These are phyloP conservation scores for Pocillopora grandis DNA, from an alignment of 92 coral and sea anemone species.

Conservation along the genomic window DNA sequence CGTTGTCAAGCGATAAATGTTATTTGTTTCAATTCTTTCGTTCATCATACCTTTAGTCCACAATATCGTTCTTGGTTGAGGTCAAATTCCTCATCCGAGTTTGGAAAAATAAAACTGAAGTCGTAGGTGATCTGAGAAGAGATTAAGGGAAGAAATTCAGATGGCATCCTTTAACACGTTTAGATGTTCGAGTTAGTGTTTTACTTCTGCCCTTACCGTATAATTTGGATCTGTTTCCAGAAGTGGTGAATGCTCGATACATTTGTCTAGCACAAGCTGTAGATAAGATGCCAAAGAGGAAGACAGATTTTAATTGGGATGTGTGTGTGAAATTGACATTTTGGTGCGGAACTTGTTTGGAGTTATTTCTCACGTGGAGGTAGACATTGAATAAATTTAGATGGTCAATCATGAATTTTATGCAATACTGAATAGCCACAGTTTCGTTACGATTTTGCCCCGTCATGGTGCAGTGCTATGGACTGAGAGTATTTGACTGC, in stretches of 20 bases:
- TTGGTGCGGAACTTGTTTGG: too few relatives aligned
- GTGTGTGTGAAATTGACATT: too few relatives aligned
- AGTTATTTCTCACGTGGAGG: too few relatives aligned
- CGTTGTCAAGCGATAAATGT: background rate
- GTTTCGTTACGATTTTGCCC: too few relatives aligned
- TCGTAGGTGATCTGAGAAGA: slow-evolving; percentile 63
- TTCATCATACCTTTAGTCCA: slow-evolving; percentile 64
- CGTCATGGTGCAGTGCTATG: too few relatives aligned
- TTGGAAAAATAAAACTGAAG: slow-evolving; percentile 62
- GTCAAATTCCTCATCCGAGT: slow-evolving; percentile 52
- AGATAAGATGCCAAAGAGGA: background rate
- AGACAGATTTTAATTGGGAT: background rate
- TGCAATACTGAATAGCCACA: too few relatives aligned
- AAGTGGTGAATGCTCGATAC: slow-evolving; percentile 66
- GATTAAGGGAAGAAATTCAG: background rate
- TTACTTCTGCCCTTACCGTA: slow-evolving; percentile 42
- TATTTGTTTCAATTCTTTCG: background rate
- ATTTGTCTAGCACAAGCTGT: slow-evolving; percentile 72
- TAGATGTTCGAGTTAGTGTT: too few relatives aligned
- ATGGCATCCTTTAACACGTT: too few relatives aligned
- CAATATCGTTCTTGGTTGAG: slow-evolving; percentile 49
- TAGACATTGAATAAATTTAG: too few relatives aligned
- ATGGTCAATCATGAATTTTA: too few relatives aligned
- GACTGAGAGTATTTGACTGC: too few relatives aligned
- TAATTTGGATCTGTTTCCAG: slow-evolving; percentile 65